A percentile compares a stretch with the other conserved stretches of the same genome.
Evolutionary conservation across 2,888 invertebrate species (phyloP).

Genomic region (Nysson spinosus): DNA sequence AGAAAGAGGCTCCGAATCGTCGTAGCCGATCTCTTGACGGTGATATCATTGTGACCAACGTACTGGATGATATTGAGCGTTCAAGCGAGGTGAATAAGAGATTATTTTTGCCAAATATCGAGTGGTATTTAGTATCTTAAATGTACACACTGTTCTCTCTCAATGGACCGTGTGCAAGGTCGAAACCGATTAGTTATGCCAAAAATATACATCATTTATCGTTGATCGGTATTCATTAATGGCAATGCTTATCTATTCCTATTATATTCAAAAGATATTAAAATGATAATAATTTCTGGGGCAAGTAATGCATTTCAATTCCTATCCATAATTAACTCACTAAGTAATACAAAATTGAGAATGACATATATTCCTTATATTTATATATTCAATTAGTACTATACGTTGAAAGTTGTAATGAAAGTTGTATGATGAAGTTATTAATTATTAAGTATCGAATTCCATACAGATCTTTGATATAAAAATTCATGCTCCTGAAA

Average conservation of each 20-base stretch:
- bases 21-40: conserved; percentile 70
- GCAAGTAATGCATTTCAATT: too few relatives aligned
- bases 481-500: background rate
- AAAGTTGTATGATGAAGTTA: too few relatives aligned
- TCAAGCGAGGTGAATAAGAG: conserved; percentile 37
- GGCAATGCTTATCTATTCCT: too few relatives aligned
- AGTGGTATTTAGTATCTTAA: conserved; percentile 4
- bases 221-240: background rate
- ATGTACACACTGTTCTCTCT: background rate
- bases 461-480: background rate
- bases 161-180: conserved; percentile 3
- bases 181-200: background rate
- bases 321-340: too few relatives aligned
- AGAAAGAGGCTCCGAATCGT: conserved; percentile 59
- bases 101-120: conserved; percentile 16
- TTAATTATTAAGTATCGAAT: too few relatives aligned
- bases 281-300: too few relatives aligned
- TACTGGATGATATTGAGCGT: conserved; percentile 6
- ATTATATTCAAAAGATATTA: too few relatives aligned
- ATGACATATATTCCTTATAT: too few relatives aligned
- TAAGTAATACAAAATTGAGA: too few relatives aligned
- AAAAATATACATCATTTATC: background rate
- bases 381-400: too few relatives aligned
- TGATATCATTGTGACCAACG: conserved; percentile 42
- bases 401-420: too few relatives aligned